Base-by-base conservation (phyloP, 1,140 invertebrate genomes). In the Tetranychus urticae region DNA sequence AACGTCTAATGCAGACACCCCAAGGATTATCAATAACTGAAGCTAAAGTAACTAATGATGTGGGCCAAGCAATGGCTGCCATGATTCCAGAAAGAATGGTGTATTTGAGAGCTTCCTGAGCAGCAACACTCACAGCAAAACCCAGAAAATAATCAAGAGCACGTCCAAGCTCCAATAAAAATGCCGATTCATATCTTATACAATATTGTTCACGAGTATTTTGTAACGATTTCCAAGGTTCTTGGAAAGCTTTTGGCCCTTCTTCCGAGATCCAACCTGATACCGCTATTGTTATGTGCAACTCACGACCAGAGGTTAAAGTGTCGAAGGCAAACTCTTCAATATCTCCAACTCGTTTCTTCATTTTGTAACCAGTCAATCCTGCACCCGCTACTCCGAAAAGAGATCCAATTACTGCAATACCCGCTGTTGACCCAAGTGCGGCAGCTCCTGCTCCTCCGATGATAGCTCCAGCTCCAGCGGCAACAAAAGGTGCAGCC, bases 11-110 rank as follows among this genome's bases (percentile, higher is more conserved):
- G 68, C 81, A 83, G 1, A 84, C 82, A 58, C 80, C 80, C 83
- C 82, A 84, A 1, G 82, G 82, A 70, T 84, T 84, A 68, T 84
- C 82, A 58, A 84, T 81, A 0, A 83, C 76, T 45, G 75, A 77
- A 8, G 82, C 75, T 36, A 67, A 59, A 10, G 78, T 79, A 1
- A 84, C 64, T 37, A 85, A 68, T 35, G 80, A 76, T 10, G 79
- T 72, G 33, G 83, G 83, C 82, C 81, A 83, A 6, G 81, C 77
- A 37, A 85, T 77, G 0, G 82, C 82, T 54, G 76, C 74, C 54
- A 84, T 73, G 5, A 84, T 66, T 64, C 81, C 81, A 79, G 63
- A 35, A n/a, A 85, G 69, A 60, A 83, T 76, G 31, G 82, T 84
- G 62, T 80, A 80, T 69, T 84, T 83, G 0, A 85, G 73, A n/a